Percentiles rank a stretch among this genome's conserved stretches.
phyloP scores from a whole-genome alignment of 2,113 vertebrate genomes.

The Diadophis punctatus region DNA sequence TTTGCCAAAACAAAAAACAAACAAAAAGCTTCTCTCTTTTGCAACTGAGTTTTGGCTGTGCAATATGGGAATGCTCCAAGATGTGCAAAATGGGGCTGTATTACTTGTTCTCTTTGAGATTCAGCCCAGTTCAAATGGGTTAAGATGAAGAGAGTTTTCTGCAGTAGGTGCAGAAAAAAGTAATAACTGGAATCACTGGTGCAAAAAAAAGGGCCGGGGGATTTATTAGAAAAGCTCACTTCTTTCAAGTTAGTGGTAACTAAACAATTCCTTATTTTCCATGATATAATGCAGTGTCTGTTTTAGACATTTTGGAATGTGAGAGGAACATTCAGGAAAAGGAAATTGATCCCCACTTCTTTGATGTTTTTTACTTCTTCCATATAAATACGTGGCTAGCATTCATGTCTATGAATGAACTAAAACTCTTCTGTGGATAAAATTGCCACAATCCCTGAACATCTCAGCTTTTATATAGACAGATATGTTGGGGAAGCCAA shows the following conservation, averaged over 20 bases:
- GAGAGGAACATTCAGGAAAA: background rate
- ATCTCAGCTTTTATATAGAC: background rate
- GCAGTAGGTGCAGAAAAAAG: background rate
- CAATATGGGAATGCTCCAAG: background rate
- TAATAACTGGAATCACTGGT: background rate
- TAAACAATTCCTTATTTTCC: background rate
- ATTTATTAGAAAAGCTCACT: background rate
- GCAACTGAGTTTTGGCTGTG: background rate
- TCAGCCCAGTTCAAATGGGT: background rate
- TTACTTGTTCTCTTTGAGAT: background rate
- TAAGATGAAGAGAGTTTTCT: background rate
- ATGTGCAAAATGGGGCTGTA: background rate
- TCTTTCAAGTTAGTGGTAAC: background rate
- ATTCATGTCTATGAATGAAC: background rate
- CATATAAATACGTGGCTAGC: background rate
- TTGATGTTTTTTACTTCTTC: background rate
- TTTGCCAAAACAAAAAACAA: background rate
- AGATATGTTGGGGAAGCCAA: background rate
- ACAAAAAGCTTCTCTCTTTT: background rate
- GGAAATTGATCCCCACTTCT: background rate
- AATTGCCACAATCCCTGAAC: background rate
- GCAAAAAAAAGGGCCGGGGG: background rate
- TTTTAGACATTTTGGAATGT: background rate
- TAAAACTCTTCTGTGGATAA: background rate
- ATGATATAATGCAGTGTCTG: background rate